Evolutionary conservation across 2,888 invertebrate genomes (phyloP).

Genomic region (Caenorhabditis drosophilae): DNA sequence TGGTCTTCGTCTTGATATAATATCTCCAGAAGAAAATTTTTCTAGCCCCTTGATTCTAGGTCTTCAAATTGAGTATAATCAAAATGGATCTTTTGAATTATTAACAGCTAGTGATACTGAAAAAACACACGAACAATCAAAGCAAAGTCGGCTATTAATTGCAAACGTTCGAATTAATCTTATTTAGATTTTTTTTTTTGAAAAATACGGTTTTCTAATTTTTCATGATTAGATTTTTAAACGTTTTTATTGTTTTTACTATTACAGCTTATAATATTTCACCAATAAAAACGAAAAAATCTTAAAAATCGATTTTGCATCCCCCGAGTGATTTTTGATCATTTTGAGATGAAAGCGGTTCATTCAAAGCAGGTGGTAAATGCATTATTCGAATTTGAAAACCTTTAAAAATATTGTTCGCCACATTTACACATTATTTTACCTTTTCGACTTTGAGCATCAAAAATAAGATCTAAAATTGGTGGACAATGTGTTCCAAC

Average conservation of each 20-base stretch:
- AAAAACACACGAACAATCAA: slow-evolving; percentile 20
- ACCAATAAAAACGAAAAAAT: no score
- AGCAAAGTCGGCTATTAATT: neutral
- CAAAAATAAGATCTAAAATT: slow-evolving; percentile 35
- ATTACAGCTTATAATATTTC: no score
- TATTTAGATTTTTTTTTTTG: no score
- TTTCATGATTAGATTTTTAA: no score
- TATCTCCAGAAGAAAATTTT: slow-evolving; percentile 6
- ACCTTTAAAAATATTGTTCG: slow-evolving; percentile 12
- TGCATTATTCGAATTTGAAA: slow-evolving; percentile 35
- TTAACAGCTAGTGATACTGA: slow-evolving; percentile 17
- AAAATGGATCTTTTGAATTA: slow-evolving; percentile 28
- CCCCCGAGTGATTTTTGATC: slow-evolving; percentile 4
- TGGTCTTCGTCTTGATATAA: slow-evolving; percentile 45
- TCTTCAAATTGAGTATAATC: slow-evolving; percentile 31
- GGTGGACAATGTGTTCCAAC: slow-evolving; percentile 34
- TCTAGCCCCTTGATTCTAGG: slow-evolving; percentile 14
- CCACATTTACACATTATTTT: neutral
- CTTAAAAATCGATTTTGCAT: slow-evolving; percentile 29
- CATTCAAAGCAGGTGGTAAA: slow-evolving; percentile 31
- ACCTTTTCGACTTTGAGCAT: slow-evolving; percentile 9
- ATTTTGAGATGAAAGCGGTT: slow-evolving; percentile 10
- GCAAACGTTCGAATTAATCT: neutral
- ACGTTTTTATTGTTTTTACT: no score
- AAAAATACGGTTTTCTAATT: no score